Evolutionary conservation across 2,888 invertebrate genomes (phyloP), one percentile per base, ranked within the genome.

Genomic region (Drosophila longiperda): DNA sequence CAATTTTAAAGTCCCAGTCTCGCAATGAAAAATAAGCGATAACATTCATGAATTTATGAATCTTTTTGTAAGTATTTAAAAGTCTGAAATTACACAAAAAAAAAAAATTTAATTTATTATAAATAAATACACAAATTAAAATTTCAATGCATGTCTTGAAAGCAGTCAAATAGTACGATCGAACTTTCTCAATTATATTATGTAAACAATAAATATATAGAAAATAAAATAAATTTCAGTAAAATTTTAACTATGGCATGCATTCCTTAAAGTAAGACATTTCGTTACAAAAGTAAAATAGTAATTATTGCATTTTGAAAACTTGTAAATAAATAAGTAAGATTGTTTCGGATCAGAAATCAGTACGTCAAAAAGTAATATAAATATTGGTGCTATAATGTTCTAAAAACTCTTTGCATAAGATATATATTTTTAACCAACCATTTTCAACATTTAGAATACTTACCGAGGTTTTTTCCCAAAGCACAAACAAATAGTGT

Each of bases 1-100:
- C 36, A 38, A 38, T 53, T n/a, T n/a, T 23, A 38, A 66, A 66
- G 17, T 67, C 7, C 67, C 66, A 98, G 74, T 96, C 95, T 74
- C 95, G 95, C 15, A 94, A 95, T 4, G 96, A 95, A 93, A 98
- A 98, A 92, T 97, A 97, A 82, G 96, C 95, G 52, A 97, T 93
- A 0, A 96, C 96, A 59, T 95, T 94, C 82, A 96, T 95, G 61
- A 97, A 95, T 81, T 95, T 95, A 93, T 96, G 96, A 63, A 98
- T 95, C 91, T 96, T 66, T 26, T 66, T 66, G 15, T 65, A 66
- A 6, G 66, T 66, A 48, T 65, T 54, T 5, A 66, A n/a, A 1
- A 66, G 36, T 11, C 66, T 66, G 40, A 12, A 49, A 59, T 9
- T 26, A 4, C 15, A n/a, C n/a, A n/a, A n/a, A 32, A 26, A 38